These are phyloP conservation scores for Apocrypta bakeri DNA, from an alignment of 1,140 invertebrate genomes.

Conservation along the genomic window DNA sequence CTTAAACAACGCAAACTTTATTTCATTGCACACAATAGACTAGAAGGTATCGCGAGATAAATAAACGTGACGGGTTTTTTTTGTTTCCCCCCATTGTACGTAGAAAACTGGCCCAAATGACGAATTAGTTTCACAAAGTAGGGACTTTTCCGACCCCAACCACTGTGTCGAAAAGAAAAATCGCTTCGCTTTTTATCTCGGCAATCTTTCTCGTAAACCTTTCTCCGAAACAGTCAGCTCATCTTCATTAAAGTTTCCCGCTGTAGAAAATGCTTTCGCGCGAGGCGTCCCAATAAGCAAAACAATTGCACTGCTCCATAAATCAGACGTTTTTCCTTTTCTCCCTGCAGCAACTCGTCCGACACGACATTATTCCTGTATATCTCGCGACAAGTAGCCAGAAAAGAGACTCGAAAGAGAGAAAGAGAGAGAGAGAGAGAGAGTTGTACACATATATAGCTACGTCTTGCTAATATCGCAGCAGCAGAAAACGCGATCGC, in stretches of 20 bases:
- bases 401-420: not conserved
- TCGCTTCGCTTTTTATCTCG: not conserved
- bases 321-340: not conserved
- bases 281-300: not conserved
- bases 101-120: not conserved
- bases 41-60: not conserved
- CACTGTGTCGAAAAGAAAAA: not conserved
- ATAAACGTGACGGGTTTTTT: not conserved
- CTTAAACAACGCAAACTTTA: too few relatives aligned
- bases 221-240: not conserved
- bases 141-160: not conserved
- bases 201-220: not conserved
- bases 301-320: not conserved
- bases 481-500: constrained; percentile 2
- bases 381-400: not conserved
- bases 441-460: too few relatives aligned
- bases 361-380: not conserved
- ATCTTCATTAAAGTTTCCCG: not conserved
- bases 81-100: not conserved
- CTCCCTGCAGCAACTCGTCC: not conserved
- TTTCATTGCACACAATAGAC: too few relatives aligned
- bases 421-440: not conserved
- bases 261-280: not conserved
- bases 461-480: not conserved
- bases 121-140: not conserved